phyloP scores from a whole-genome alignment of 2,113 vertebrate species.

The Pseudois nayaur region DNA sequence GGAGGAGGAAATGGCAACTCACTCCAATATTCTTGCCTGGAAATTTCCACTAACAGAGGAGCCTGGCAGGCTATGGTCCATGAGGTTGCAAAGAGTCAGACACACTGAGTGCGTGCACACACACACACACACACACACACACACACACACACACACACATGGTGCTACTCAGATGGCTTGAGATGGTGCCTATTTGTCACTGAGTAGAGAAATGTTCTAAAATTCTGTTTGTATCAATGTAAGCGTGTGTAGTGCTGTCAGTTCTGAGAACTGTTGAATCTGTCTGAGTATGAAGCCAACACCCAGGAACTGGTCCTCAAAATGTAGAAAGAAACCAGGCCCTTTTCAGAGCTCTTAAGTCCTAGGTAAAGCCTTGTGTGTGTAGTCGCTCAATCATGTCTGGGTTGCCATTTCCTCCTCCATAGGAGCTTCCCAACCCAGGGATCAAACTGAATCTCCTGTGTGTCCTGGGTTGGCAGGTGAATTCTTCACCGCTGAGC shows the following conservation, averaged over 20 bases:
- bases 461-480: not conserved
- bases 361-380: not conserved
- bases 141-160: not conserved
- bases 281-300: not conserved
- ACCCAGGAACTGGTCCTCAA: not conserved
- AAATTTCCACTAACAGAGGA: not conserved
- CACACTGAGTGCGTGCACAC: fast-evolving
- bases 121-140: too few species aligned
- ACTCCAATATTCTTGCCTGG: not conserved
- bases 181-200: not conserved
- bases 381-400: not conserved
- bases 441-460: not conserved
- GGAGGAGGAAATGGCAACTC: not conserved
- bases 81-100: not conserved
- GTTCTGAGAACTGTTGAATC: not conserved
- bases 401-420: not conserved
- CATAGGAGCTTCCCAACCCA: not conserved
- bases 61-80: not conserved
- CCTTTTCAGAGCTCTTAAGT: not conserved
- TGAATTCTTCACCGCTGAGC: not conserved
- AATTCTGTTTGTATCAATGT: not conserved
- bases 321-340: not conserved
- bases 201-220: not conserved
- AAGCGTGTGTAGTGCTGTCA: not conserved
- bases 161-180: not conserved